Conservation (phyloP, 2,113 vertebrate species). For the Orycteropus afer region DNA sequence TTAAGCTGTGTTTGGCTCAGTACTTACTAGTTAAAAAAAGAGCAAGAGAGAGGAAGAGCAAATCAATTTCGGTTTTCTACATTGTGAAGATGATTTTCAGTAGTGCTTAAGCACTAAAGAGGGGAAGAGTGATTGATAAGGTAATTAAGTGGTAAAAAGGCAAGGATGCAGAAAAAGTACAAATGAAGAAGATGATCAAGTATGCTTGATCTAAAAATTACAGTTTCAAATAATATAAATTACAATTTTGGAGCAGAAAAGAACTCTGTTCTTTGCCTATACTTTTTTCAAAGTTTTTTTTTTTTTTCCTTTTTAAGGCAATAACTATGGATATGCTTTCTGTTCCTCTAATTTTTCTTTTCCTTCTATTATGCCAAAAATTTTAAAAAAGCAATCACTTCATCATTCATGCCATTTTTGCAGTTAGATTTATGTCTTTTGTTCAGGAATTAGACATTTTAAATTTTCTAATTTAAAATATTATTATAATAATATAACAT, state of each 20-base stretch:
- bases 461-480: no score
- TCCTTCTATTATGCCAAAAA: background rate
- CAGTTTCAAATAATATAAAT: conserved; percentile 84
- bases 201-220: conserved; percentile 83
- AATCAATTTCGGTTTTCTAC: conserved; percentile 69
- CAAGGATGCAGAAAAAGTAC: conserved; percentile 83
- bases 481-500: background rate
- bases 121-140: conserved; percentile 82
- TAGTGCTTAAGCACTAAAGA: conserved; percentile 61
- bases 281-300: conserved; percentile 65
- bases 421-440: background rate
- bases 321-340: background rate
- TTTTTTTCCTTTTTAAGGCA: background rate
- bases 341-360: background rate
- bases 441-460: background rate
- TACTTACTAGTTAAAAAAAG: background rate
- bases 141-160: conserved; percentile 87
- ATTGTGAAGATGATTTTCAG: conserved; percentile 63
- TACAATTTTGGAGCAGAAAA: conserved; percentile 82
- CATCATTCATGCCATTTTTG: background rate
- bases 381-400: conserved; percentile 52
- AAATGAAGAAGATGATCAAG: conserved; percentile 85
- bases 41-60: background rate
- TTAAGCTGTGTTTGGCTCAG: background rate
- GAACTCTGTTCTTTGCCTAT: conserved; percentile 71